Base-by-base conservation (phyloP, 2,888 invertebrate species). In the Lycia hirtaria region DNA sequence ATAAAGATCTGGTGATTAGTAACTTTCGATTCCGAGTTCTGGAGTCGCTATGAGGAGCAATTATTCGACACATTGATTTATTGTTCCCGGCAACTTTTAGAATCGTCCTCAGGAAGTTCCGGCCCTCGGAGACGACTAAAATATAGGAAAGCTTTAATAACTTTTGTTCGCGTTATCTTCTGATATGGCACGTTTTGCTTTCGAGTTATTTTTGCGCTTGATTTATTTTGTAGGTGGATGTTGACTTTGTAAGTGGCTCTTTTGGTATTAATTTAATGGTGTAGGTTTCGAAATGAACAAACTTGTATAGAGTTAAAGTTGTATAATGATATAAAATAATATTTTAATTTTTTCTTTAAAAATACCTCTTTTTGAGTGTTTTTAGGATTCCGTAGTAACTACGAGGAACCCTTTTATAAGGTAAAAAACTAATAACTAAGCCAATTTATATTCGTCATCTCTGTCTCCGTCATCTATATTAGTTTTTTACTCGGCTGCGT, bases 51-150 rank as follows among this genome's bases (percentile, higher is more conserved):
- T 60, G 60, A 60, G 81, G 81, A 86, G 87, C 84, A 85, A 90
- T 89, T 88, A 88, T 87, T 88, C 83, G 87, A 88, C 88, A 87
- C 87, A 88, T 91, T 91, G 90, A 91, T 91, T 91, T 89, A 91
- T 91, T 88, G 86, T 87, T 81, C 78, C 72, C 68, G 33, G 30
- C 17, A 65, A 65, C 59, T 60, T 59, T 56, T 30, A 52, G 64
- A 61, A 51, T 61, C 64, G 64, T 65, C 68, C 51, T 60, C 52
- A 45, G 41, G 62, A 83, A 88, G 76, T 87, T 86, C 72, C 62
- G 72, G 78, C 78, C 71, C 72, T 69, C 72, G 1, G 60, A 63
- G 62, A 64, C 56, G 61, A 60, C 58, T 56, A 54, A 57, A 62
- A 60, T 62, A 62, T 64, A 66, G 63, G 57, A 44, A 49, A 53